Conservation (phyloP, 2,888 invertebrate species). For the Cheiracanthium punctorium region DNA sequence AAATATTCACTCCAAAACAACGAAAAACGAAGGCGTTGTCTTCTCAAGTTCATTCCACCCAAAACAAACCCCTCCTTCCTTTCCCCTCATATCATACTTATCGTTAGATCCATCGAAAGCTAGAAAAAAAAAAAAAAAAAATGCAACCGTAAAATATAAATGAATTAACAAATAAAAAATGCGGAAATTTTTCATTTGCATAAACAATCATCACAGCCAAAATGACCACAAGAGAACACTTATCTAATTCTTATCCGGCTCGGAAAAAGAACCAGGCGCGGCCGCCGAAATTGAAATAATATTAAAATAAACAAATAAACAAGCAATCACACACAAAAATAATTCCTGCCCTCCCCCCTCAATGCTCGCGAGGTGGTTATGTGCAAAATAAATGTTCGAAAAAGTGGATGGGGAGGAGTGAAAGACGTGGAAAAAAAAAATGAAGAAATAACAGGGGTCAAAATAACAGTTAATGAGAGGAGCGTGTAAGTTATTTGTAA, state of each 20-base stretch:
- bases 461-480: constrained; percentile 49
- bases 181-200: constrained; percentile 46
- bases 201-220: constrained; percentile 44
- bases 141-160: too few species aligned
- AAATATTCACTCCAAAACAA: neutral
- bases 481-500: constrained; percentile 67
- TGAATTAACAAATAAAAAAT: too few species aligned
- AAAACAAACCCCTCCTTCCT: neutral
- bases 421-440: too few species aligned
- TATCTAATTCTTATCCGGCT: constrained; percentile 21
- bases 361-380: neutral
- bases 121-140: neutral
- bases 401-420: constrained; percentile 17
- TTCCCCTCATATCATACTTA: neutral
- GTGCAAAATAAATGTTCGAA: constrained; percentile 43
- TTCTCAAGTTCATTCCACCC: neutral
- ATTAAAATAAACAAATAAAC: constrained; percentile 23
- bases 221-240: neutral
- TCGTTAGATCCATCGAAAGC: neutral
- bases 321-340: constrained; percentile 7
- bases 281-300: constrained; percentile 58
- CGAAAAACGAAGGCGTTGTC: neutral
- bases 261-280: constrained; percentile 32
- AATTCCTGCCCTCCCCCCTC: too few species aligned
- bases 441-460: constrained; percentile 31